Evolutionary conservation across 2,888 invertebrate species (phyloP), one percentile per base, ranked within the genome.

Genomic region (Ceratothoa steindachneri): DNA sequence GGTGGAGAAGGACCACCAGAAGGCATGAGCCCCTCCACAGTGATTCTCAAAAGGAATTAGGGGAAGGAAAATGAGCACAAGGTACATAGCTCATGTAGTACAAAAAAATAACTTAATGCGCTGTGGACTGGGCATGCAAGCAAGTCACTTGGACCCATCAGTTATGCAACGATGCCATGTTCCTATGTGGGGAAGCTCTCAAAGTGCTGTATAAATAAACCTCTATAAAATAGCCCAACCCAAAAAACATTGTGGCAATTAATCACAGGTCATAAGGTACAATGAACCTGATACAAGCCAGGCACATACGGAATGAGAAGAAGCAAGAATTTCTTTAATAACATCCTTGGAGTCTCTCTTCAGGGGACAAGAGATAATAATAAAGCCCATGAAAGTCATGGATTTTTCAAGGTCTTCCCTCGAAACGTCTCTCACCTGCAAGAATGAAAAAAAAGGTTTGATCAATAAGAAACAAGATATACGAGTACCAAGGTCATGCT

Each of bases 311-410:
- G 91, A 90, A 86, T 99, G 99, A 4, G 97, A 95, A 0, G 98
- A 92, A 83, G 93, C 89, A 71, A 95, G 88, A 60, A 99, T 91
- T 87, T 99, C 98, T 82, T 91, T 91, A 80, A 99, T 93, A n/a
- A 96, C 95, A 74, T 89, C 87, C 84, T 94, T 95, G 0, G 99
- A 98, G 85, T 99, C 99, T 0, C 88, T 87, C 86, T 99, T 99
- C 81, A 99, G 87, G 0, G 99, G 99, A 84, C 98, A 99, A 0
- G 98, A 98, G 81, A 99, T 96, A 69, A 98, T 93, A 27, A 99
- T 92, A 84, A 99, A 99, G 0, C 99, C 99, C 71, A 90, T 96
- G 86, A 99, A 99, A 12, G 87, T 89, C 74, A 99, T 87, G 82
- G 93, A 89, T 30, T 88, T 88, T 85, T 99, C 99, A 7, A 97